phyloP scores from a whole-genome alignment of 1,140 invertebrate genomes.

The Calliphora vicina region DNA sequence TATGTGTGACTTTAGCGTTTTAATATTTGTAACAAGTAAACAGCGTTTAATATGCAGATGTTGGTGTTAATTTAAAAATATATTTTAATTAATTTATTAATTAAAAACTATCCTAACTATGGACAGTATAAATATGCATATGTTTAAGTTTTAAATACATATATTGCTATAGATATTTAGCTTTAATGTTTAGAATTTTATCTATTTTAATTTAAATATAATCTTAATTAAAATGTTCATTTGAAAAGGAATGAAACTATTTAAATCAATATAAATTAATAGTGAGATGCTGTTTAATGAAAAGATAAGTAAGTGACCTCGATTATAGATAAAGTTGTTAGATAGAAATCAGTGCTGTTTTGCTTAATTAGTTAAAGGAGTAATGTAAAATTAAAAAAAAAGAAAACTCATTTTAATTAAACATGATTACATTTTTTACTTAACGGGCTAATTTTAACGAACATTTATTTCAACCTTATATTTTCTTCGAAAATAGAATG shows the following conservation, averaged over 20 bases:
- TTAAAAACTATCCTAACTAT: background rate
- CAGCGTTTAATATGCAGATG: background rate
- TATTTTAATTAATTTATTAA: background rate
- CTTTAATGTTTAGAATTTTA: background rate
- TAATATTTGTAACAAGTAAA: background rate
- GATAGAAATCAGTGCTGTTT: no score
- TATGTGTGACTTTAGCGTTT: background rate
- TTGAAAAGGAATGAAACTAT: background rate
- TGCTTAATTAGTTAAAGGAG: no score
- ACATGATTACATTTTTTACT: no score
- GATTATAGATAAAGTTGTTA: no score
- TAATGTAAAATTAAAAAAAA: no score
- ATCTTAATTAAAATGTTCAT: background rate
- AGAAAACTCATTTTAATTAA: no score
- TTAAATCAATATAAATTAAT: background rate
- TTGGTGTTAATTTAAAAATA: background rate
- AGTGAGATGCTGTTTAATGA: background rate
- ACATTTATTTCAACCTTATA: no score
- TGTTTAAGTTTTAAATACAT: background rate
- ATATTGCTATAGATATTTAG: background rate
- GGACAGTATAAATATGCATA: background rate
- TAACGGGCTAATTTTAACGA: no score
- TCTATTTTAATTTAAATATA: background rate
- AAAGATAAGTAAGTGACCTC: background rate
- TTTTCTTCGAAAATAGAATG: no score